phyloP scores from a whole-genome alignment of 2,888 invertebrate species.

The Aspidapion aeneum region DNA sequence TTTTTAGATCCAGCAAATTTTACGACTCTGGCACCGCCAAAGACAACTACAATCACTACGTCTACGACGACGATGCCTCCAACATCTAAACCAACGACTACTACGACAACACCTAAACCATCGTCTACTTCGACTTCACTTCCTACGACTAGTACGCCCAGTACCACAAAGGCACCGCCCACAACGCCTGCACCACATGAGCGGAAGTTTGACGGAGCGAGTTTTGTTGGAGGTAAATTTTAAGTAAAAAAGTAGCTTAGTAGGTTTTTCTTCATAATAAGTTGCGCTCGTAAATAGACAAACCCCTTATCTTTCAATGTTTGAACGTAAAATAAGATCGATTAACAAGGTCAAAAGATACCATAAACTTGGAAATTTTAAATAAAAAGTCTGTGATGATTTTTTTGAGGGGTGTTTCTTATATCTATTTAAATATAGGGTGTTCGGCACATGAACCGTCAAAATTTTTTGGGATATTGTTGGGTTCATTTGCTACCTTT shows the following conservation, averaged over 20 bases:
- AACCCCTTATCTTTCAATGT: too few relatives aligned
- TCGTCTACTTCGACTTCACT: conserved; percentile 26
- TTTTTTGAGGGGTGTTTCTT: too few relatives aligned
- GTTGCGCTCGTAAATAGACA: too few relatives aligned
- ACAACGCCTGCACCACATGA: conserved; percentile 23
- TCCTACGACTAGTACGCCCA: neutral
- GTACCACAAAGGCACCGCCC: conserved; percentile 17
- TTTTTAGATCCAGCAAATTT: too few relatives aligned
- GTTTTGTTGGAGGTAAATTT: conserved; percentile 77
- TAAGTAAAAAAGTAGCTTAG: neutral
- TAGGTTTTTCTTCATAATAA: neutral
- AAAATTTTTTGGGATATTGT: too few relatives aligned
- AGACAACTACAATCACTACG: conserved; percentile 24
- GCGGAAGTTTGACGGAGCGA: conserved; percentile 63
- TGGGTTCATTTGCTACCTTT: too few relatives aligned
- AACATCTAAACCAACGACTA: conserved; percentile 23
- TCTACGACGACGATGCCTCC: conserved; percentile 22
- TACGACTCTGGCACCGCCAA: conserved; percentile 4
- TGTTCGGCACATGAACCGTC: too few relatives aligned
- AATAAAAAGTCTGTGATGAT: too few relatives aligned
- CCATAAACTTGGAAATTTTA: too few relatives aligned
- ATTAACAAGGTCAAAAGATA: too few relatives aligned
- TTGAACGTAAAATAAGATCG: too few relatives aligned
- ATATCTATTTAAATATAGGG: too few relatives aligned
- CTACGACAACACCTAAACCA: conserved; percentile 19